Evolutionary conservation across 1,140 invertebrate genomes (phyloP), one percentile per base, ranked within the genome.

Genomic region (Nasonia vitripennis): DNA sequence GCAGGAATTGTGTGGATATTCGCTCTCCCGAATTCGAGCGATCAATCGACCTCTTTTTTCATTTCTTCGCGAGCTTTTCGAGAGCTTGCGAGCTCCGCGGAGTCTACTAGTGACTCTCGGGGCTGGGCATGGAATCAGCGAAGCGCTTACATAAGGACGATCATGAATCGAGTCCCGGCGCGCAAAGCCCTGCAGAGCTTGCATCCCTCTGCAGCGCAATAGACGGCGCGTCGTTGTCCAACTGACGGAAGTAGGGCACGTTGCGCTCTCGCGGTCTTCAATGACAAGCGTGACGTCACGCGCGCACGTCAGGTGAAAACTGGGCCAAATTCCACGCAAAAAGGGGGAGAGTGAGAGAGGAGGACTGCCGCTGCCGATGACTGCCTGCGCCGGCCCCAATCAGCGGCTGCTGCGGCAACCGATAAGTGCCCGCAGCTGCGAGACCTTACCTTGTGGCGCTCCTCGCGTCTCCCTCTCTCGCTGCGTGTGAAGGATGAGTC

Each of bases 271-370:
- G 90, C 89, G 88, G 88, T 91, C 89, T 90, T 92, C 91, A 92
- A 92, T 92, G 92, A 92, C 91, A 91, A 87, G 81, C 84, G 87
- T 92, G 91, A 92, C 92, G 91, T 92, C 90, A 91, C 87, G 62
- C 87, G 62, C 62, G 62, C 78, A 20, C 55, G 55, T 48, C 87
- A 85, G 87, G 87, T 87, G 83, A 89, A 90, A 91, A 91, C 91
- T 92, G 83, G 90, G 91, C 86, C 91, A 91, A 88, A 88, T 48
- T 67, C 87, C 55, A 78, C 45, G 68, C 81, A 34, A 55, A 74
- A 78, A 37, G 27, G 78, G 70, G 55, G 12, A 27, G 20, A 31
- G 9, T 27, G 27, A 27, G 27, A 27, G 71, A 37, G 34, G 86
- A 88, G 27, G 70, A 27, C 6, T 62, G 20, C 6, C 14, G 48